Conservation (phyloP, 92 coral and sea anemone species). For the Zoanthus solanderi region DNA sequence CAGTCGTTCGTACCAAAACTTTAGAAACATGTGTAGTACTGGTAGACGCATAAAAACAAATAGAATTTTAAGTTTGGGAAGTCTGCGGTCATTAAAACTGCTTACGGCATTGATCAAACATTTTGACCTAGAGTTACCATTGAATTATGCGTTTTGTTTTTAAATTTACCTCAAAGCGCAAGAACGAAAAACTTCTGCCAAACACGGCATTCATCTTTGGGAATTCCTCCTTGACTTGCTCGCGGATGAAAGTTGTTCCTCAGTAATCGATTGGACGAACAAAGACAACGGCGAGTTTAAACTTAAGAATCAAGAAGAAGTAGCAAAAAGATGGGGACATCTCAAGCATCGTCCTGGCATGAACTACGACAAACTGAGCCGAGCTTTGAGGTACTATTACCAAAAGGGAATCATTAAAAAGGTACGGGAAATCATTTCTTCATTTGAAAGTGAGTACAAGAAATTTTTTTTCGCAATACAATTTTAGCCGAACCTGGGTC, state of each 20-base stretch:
- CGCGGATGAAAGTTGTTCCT: slow-evolving; percentile 73
- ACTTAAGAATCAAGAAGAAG: slow-evolving; percentile 91
- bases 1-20: too few relatives aligned
- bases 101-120: too few relatives aligned
- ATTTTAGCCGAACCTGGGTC: background rate
- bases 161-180: background rate
- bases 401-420: slow-evolving; percentile 92
- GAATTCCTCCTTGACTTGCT: slow-evolving; percentile 90
- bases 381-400: slow-evolving; percentile 91
- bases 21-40: too few relatives aligned
- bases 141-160: too few relatives aligned
- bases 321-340: slow-evolving; percentile 93
- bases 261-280: slow-evolving; percentile 92
- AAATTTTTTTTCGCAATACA: background rate
- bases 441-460: background rate
- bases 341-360: slow-evolving; percentile 89
- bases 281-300: slow-evolving; percentile 91
- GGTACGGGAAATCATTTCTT: slow-evolving; percentile 58
- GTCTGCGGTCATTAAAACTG: too few relatives aligned
- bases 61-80: too few relatives aligned
- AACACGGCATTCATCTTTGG: slow-evolving; percentile 92
- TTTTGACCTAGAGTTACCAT: too few relatives aligned
- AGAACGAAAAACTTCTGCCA: slow-evolving; percentile 49
- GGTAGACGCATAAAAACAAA: too few relatives aligned
- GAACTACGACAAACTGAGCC: slow-evolving; percentile 96